Percentiles rank a stretch among this genome's conserved stretches.
phyloP scores from a whole-genome alignment of 2,888 invertebrate species.

The Aspidiotus rigidus region DNA sequence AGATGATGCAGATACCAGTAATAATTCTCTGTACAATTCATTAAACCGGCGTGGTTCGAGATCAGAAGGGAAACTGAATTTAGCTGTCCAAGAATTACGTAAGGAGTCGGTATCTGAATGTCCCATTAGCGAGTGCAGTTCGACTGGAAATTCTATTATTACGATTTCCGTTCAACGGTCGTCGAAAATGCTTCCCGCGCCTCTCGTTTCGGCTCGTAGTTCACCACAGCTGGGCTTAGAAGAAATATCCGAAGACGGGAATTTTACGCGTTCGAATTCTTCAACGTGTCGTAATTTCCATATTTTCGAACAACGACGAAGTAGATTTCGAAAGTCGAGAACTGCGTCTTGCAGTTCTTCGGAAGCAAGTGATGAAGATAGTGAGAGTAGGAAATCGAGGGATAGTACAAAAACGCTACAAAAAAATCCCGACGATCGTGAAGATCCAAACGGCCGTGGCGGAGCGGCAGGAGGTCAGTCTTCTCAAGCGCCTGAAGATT shows the following conservation, averaged over 20 bases:
- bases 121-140: constrained; percentile 38
- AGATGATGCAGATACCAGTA: constrained; percentile 47
- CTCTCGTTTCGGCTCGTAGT: constrained; percentile 45
- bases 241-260: constrained; percentile 59
- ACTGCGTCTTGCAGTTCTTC: constrained; percentile 90
- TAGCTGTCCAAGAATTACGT: constrained; percentile 51
- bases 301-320: constrained; percentile 52
- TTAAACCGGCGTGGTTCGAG: constrained; percentile 62
- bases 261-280: constrained; percentile 32
- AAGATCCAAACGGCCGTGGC: constrained; percentile 51
- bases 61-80: constrained; percentile 68
- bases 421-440: constrained; percentile 66
- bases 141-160: constrained; percentile 42
- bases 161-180: constrained; percentile 49
- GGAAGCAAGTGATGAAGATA: constrained; percentile 74
- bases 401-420: constrained; percentile 60
- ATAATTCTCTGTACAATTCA: constrained; percentile 48
- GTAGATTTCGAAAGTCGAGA: constrained; percentile 60
- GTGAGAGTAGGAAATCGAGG: constrained; percentile 70
- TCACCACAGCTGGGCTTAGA: constrained; percentile 41
- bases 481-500: constrained; percentile 30
- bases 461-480: constrained; percentile 42
- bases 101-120: constrained; percentile 37
- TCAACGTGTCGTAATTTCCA: constrained; percentile 32
- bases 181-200: constrained; percentile 42